A percentile compares a stretch with the other conserved stretches of the same genome.
These are phyloP conservation scores for Todiramphus chloris DNA, from an alignment of 2,113 vertebrate species.

Conservation along the genomic window DNA sequence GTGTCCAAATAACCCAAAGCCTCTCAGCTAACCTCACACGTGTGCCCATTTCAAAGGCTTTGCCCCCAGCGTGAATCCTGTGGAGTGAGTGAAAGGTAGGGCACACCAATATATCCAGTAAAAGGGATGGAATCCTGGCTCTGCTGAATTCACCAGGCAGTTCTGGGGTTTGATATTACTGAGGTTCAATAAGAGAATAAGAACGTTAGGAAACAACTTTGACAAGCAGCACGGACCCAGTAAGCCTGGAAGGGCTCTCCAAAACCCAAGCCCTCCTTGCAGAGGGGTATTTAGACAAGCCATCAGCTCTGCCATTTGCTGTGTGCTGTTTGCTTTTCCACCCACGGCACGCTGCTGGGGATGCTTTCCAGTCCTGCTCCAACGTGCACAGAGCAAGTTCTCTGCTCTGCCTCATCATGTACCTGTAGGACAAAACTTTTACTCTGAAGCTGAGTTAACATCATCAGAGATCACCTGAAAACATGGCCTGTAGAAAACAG, in stretches of 20 bases:
- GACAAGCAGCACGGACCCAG: background rate
- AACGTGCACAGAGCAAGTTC: rapidly evolving
- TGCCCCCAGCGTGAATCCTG: rapidly evolving
- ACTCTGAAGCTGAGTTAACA: background rate
- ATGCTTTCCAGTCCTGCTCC: background rate
- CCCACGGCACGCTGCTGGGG: rapidly evolving
- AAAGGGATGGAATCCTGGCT: background rate
- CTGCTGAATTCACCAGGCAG: background rate
- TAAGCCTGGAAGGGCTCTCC: background rate
- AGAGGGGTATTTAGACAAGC: background rate
- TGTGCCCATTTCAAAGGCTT: background rate
- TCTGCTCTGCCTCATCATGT: background rate
- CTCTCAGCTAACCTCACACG: background rate
- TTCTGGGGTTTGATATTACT: background rate
- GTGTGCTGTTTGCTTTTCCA: rapidly evolving
- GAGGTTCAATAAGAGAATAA: background rate
- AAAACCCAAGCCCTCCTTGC: background rate
- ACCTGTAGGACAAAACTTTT: background rate
- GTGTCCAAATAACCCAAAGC: background rate
- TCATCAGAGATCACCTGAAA: background rate
- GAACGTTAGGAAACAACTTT: rapidly evolving
- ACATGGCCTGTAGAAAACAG: background rate
- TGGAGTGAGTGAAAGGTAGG: background rate
- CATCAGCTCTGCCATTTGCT: background rate
- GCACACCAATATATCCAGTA: background rate